A percentile compares a stretch with the other conserved stretches of the same genome.
These are phyloP conservation scores for Seira ritae DNA, from an alignment of 2,888 invertebrate genomes.

Conservation along the genomic window DNA sequence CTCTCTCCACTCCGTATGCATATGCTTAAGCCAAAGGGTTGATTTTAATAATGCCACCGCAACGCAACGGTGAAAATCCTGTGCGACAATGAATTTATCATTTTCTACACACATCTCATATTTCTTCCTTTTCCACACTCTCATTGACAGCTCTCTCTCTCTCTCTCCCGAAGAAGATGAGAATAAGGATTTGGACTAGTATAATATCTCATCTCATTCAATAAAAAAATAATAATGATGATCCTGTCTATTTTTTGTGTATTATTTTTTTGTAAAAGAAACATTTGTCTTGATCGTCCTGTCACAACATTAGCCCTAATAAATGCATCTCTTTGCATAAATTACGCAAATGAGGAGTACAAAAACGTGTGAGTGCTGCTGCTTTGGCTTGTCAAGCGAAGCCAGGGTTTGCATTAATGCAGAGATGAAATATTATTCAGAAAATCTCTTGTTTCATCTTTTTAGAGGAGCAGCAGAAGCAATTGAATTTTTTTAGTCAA, in stretches of 20 bases:
- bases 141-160: constrained; percentile 47
- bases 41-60: background rate
- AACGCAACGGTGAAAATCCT: background rate
- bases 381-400: background rate
- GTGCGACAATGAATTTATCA: constrained; percentile 5
- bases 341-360: background rate
- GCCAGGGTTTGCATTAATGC: background rate
- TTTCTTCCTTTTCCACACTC: constrained; percentile 4
- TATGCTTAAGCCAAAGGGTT: background rate
- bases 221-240: background rate
- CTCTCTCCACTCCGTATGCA: background rate
- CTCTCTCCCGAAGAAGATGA: background rate
- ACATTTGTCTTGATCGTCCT: constrained; percentile 27
- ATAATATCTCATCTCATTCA: background rate
- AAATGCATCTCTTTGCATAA: constrained; percentile 21
- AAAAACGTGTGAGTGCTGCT: constrained; percentile 8
- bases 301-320: constrained; percentile 53
- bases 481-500: background rate
- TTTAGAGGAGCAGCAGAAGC: too few species aligned
- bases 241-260: background rate
- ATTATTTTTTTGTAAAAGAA: background rate
- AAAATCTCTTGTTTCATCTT: background rate
- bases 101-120: constrained; percentile 29
- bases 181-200: background rate
- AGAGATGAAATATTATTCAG: constrained; percentile 1